Conservation (phyloP, 2,888 invertebrate genomes). For the Synanthedon tipuliformis region DNA sequence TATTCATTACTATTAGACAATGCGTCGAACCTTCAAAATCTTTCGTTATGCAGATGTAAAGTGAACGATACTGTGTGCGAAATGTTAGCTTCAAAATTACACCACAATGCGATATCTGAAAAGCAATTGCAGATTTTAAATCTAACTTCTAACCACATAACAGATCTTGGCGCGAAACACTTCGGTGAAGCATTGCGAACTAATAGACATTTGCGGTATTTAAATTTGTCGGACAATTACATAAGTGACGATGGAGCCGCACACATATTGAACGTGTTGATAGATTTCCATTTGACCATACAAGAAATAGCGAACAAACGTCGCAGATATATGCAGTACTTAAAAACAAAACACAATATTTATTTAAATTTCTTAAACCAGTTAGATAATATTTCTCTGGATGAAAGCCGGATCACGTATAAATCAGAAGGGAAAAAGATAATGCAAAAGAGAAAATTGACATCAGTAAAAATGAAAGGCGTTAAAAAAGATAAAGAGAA, state of each 20-base stretch:
- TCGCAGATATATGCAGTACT: slow-evolving; percentile 16
- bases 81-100: slow-evolving; percentile 22
- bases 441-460: background rate
- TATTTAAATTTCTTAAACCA: slow-evolving; percentile 4
- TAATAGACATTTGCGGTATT: slow-evolving; percentile 31
- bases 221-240: slow-evolving; percentile 37
- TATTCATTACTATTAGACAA: slow-evolving; percentile 27
- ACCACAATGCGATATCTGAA: slow-evolving; percentile 21
- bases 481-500: background rate
- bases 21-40: slow-evolving; percentile 15
- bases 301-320: slow-evolving; percentile 23
- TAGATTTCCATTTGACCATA: slow-evolving; percentile 23
- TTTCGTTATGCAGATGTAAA: slow-evolving; percentile 34
- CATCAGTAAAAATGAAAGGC: background rate
- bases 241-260: slow-evolving; percentile 31
- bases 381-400: background rate
- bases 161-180: slow-evolving; percentile 27
- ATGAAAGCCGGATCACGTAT: background rate
- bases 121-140: slow-evolving; percentile 28
- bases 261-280: slow-evolving; percentile 19
- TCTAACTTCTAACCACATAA: slow-evolving; percentile 36
- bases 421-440: background rate
- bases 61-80: slow-evolving; percentile 27
- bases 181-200: slow-evolving; percentile 26
- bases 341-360: slow-evolving; percentile 20